Base-by-base conservation (phyloP, 2,888 invertebrate genomes). In the Troilus luridus region DNA sequence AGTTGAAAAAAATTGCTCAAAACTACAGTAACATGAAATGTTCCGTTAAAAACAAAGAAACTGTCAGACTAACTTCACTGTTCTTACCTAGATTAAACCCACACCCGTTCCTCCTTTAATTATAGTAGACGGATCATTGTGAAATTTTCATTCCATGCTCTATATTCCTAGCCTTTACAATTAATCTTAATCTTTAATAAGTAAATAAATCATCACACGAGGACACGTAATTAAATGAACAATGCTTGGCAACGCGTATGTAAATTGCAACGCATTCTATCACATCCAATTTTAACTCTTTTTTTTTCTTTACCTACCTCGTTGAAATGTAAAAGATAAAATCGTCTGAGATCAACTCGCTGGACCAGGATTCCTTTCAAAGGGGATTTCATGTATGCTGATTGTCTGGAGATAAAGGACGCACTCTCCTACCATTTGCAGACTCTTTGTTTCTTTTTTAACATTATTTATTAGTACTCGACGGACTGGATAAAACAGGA, bases 331-430 rank as follows among this genome's bases (percentile, higher is more conserved):
- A 56, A 56, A 85, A 85, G 85, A 85, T 85, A 58, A 56, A 85
- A 85, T 85, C 85, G 56, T 21, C 56, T 8, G 21, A n/a, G 85
- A 85, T 85, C 85, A 21, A 85, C 85, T 85, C 56, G 81, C 54
- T 56, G 85, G 56, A 8, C 12, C 21, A 85, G 85, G n/a, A 85
- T 85, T 85, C 85, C 85, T 85, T 85, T 85, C 85, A 85, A 54
- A 58, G 85, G 85, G 85, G 85, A 85, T 85, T 56, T 85, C 85
- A 56, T 85, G 54, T 85, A 85, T 85, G 56, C 56, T 85, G 85
- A 85, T 85, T 56, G 85, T 85, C 85, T 85, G 85, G 85, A 85
- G 85, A 85, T 85, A 85, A 85, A 21, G 56, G 7, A 12, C 56
- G 85, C 85, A 58, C 56, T 85, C 85, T 56, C 85, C 11, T 85